Conservation (phyloP, 1,140 invertebrate species). For the Luehdorfia chinensis region DNA sequence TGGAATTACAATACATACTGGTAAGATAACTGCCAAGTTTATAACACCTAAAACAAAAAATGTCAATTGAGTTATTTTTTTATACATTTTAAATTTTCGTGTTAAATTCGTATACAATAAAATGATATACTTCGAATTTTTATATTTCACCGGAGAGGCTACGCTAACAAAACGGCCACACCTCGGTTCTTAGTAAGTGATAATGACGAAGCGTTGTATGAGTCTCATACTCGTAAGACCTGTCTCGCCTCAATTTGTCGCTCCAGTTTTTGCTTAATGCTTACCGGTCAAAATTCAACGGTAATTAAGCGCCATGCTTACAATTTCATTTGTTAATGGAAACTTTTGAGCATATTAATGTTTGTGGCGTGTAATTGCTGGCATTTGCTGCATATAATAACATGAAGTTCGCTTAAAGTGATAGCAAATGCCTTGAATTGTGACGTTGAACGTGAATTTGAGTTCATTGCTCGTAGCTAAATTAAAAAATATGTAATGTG, state of each 20-base stretch:
- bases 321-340: constrained; percentile 10
- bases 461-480: constrained; percentile 11
- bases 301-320: constrained; percentile 9
- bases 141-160: too few species aligned
- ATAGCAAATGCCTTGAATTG: background rate
- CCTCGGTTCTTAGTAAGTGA: constrained; percentile 36
- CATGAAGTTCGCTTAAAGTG: background rate
- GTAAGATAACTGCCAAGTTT: too few species aligned
- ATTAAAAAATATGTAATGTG: constrained; percentile 1
- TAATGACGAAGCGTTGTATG: constrained; percentile 34
- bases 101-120: too few species aligned
- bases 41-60: too few species aligned
- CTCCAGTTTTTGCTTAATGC: constrained; percentile 39
- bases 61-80: too few species aligned
- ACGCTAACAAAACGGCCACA: too few species aligned
- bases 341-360: background rate
- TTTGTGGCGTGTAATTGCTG: background rate
- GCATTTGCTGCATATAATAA: background rate
- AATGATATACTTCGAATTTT: too few species aligned
- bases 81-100: too few species aligned
- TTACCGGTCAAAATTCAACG: constrained; percentile 40
- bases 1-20: too few species aligned
- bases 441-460: constrained; percentile 4
- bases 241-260: constrained; percentile 45
- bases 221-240: constrained; percentile 3